A percentile compares a stretch with the other conserved stretches of the same genome.
Evolutionary conservation across 1,140 invertebrate genomes (phyloP).

Genomic region (Panulirus ornatus): DNA sequence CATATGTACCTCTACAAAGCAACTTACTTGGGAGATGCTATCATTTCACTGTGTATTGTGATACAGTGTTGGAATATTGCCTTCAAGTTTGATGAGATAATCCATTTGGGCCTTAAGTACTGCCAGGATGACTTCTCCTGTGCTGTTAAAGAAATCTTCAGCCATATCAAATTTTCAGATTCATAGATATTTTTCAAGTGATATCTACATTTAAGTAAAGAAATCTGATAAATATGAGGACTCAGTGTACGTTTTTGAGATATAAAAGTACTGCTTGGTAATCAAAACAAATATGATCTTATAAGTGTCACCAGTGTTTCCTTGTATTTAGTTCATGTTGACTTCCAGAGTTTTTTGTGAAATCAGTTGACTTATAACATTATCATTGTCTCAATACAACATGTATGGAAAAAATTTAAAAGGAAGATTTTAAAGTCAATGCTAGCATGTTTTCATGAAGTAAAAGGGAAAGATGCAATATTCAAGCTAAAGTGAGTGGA

Average conservation of each 20-base stretch:
- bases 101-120: constrained; percentile 42
- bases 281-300: constrained; percentile 33
- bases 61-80: constrained; percentile 39
- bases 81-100: constrained; percentile 30
- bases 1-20: constrained; percentile 1
- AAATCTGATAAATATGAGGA: not conserved
- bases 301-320: constrained; percentile 1
- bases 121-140: constrained; percentile 33
- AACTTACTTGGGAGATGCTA: not conserved
- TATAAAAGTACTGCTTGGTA: not conserved
- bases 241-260: not conserved
- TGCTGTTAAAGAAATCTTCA: constrained; percentile 34
- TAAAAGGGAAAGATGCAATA: not conserved
- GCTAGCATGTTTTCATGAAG: not conserved
- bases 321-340: not conserved
- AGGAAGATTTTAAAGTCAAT: not conserved
- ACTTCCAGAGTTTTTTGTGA: not conserved
- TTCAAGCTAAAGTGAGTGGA: not conserved
- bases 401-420: not conserved
- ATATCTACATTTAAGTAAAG: constrained; percentile 21
- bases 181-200: constrained; percentile 47
- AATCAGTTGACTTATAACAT: not conserved
- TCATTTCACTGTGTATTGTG: not conserved
- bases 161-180: constrained; percentile 56
- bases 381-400: not conserved